These are phyloP conservation scores for Otus sunia DNA, from an alignment of 2,113 vertebrate species.

Conservation along the genomic window DNA sequence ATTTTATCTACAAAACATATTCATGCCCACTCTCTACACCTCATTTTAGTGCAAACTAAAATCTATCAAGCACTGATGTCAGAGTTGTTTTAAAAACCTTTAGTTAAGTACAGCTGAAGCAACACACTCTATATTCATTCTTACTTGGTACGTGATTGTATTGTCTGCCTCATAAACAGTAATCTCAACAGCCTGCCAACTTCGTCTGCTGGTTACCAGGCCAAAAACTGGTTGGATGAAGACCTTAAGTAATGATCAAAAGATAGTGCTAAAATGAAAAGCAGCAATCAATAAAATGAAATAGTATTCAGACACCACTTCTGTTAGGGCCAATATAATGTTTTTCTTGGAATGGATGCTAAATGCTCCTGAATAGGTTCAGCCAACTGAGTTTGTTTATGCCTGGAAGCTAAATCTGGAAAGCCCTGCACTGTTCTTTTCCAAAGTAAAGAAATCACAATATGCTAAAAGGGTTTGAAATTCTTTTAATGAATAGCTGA, in stretches of 20 bases:
- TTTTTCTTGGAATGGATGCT: conserved; percentile 5
- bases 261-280: background rate
- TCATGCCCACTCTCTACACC: background rate
- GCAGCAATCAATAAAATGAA: background rate
- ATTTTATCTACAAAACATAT: background rate
- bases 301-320: background rate
- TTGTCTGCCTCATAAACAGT: background rate
- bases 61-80: background rate
- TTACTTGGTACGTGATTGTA: background rate
- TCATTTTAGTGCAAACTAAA: background rate
- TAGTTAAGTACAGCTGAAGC: background rate
- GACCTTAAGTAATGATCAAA: background rate
- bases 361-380: background rate
- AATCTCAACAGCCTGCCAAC: background rate
- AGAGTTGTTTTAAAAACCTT: background rate
- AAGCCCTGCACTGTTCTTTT: background rate
- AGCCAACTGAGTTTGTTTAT: background rate
- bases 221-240: background rate
- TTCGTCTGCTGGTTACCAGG: background rate
- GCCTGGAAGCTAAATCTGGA: conserved; percentile 12
- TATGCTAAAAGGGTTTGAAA: background rate
- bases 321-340: background rate
- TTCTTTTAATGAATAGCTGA: background rate
- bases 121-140: background rate
- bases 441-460: background rate